Conservation (phyloP, 2,888 invertebrate genomes). For the Chrysolina haemoptera region DNA sequence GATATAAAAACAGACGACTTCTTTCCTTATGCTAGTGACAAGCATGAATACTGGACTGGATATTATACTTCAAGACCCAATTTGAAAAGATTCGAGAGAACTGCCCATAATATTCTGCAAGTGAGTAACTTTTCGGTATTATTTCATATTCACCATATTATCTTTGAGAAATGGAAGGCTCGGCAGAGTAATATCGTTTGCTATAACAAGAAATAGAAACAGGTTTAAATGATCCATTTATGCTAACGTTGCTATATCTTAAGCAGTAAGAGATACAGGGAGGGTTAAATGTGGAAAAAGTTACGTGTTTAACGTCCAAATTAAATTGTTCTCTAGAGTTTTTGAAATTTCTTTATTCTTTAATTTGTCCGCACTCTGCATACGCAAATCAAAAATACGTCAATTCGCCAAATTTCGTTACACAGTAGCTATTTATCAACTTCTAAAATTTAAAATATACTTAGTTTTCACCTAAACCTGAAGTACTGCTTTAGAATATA, state of each 20-base stretch:
- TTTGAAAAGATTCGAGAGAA: conserved; percentile 82
- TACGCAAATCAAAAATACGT: no score
- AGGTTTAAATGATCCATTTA: neutral
- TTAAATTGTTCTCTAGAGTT: no score
- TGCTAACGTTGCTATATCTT: neutral
- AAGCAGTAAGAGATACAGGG: neutral
- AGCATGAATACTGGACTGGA: conserved; percentile 82
- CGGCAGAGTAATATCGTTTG: conserved; percentile 9
- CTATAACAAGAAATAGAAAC: neutral
- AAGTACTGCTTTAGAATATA: no score
- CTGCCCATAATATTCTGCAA: conserved; percentile 82
- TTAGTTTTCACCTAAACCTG: no score
- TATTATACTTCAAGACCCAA: conserved; percentile 88
- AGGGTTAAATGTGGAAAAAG: neutral
- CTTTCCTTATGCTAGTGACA: conserved; percentile 78
- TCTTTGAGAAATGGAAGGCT: conserved; percentile 11
- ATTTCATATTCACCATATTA: conserved; percentile 1
- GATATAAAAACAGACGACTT: conserved; percentile 74
- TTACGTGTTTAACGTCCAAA: no score
- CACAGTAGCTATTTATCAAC: no score
- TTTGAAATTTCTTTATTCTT: no score
- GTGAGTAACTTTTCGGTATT: conserved; percentile 64
- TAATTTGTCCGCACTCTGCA: no score
- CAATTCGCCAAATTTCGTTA: no score
- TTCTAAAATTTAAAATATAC: no score